Conservation (phyloP, 1,140 invertebrate species). For the Amphibalanus amphitrite region DNA sequence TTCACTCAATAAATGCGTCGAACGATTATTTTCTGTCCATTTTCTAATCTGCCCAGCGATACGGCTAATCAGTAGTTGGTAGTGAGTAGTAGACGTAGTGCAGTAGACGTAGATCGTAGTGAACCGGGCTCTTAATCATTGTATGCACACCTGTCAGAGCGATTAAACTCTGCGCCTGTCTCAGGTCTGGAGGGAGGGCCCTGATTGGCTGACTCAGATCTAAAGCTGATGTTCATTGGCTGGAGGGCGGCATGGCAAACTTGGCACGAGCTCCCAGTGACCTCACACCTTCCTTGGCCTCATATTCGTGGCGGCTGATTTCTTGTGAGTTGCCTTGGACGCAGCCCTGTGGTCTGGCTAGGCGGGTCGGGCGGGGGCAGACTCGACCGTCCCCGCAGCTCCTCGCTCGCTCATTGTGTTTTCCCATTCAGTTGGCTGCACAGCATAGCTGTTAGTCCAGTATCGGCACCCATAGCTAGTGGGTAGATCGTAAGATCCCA, state of each 20-base stretch:
- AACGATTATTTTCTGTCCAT: constrained; percentile 1
- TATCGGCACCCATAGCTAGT: not conserved
- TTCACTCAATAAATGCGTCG: not conserved
- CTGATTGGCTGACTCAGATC: not conserved
- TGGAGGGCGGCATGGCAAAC: constrained; percentile 17
- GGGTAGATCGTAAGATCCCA: not conserved
- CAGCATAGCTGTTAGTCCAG: too few species aligned
- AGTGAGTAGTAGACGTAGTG: not conserved
- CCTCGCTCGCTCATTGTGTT: not conserved
- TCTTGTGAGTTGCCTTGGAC: not conserved
- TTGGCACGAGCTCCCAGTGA: constrained; percentile 18
- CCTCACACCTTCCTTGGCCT: constrained; percentile 9
- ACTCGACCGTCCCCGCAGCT: not conserved
- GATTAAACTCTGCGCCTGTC: not conserved
- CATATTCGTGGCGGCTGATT: constrained; percentile 11
- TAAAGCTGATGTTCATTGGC: constrained; percentile 10
- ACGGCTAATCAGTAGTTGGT: not conserved
- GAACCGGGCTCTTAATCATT: not conserved
- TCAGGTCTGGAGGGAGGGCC: not conserved
- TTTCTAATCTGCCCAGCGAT: not conserved
- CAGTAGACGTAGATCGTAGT: not conserved
- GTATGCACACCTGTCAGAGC: not conserved
- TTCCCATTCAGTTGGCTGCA: not conserved
- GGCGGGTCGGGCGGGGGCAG: not conserved
- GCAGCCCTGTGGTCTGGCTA: not conserved